Evolutionary conservation across 2,888 invertebrate species (phyloP).

Genomic region (Leucania comma): DNA sequence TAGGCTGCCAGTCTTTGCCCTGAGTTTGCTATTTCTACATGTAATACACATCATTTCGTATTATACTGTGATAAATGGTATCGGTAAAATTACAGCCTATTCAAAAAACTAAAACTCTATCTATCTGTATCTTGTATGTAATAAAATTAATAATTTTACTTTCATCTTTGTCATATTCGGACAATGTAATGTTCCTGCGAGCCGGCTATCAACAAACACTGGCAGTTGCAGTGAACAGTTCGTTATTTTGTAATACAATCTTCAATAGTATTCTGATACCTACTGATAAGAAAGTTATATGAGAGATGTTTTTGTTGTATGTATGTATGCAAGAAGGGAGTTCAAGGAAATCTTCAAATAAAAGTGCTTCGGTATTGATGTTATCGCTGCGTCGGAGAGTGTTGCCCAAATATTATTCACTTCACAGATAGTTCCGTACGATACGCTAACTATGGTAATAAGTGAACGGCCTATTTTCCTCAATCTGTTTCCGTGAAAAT

Average conservation of each 20-base stretch:
- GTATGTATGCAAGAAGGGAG: not conserved
- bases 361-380: constrained; percentile 19
- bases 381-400: constrained; percentile 29
- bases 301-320: not conserved
- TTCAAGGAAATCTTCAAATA: constrained; percentile 3
- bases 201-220: not conserved
- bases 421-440: constrained; percentile 42
- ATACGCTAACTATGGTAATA: constrained; percentile 48
- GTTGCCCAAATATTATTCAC: constrained; percentile 44
- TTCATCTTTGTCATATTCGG: too few relatives aligned
- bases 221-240: not conserved
- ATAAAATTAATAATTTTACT: too few relatives aligned
- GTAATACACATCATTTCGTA: too few relatives aligned
- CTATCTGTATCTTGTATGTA: too few relatives aligned
- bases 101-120: too few relatives aligned
- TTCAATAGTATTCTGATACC: too few relatives aligned
- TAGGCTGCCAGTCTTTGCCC: too few relatives aligned
- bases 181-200: not conserved
- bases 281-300: not conserved
- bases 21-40: too few relatives aligned
- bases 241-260: not conserved
- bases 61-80: too few relatives aligned
- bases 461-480: constrained; percentile 15
- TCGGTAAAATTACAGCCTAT: too few relatives aligned
- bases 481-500: constrained; percentile 4